Evolutionary conservation across 2,888 invertebrate species (phyloP).

Genomic region (Biston betularia): DNA sequence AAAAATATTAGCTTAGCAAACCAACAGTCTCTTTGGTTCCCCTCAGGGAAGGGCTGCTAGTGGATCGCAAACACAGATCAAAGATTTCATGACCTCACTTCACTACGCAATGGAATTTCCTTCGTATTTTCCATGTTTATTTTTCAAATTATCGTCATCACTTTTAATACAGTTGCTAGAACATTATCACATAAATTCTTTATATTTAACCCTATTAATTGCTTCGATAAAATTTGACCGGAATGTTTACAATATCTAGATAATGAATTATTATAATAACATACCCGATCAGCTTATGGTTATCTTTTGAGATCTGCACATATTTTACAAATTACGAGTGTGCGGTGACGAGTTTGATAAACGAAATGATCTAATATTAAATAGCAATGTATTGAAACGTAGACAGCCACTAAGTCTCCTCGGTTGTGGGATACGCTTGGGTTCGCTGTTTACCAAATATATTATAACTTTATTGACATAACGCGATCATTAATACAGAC

Average conservation of each 20-base stretch:
- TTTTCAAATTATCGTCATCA: not conserved
- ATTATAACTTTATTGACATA: conserved; percentile 83
- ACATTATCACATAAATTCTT: conserved; percentile 10
- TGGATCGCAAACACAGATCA: conserved; percentile 77
- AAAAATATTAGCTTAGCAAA: conserved; percentile 78
- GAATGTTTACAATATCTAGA: conserved; percentile 1
- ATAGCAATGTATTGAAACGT: conserved; percentile 33
- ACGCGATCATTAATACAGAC: conserved; percentile 82
- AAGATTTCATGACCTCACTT: conserved; percentile 56
- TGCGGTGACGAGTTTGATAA: not conserved
- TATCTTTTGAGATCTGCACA: conserved; percentile 3
- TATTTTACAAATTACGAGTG: not conserved
- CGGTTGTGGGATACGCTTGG: conserved; percentile 55
- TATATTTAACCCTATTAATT: conserved; percentile 1
- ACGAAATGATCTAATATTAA: conserved; percentile 15
- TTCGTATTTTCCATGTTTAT: not conserved
- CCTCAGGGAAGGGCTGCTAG: conserved; percentile 60
- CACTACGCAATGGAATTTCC: conserved; percentile 26
- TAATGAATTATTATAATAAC: not conserved
- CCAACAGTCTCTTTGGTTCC: conserved; percentile 56
- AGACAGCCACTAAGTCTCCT: conserved; percentile 44
- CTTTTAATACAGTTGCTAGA: conserved; percentile 2
- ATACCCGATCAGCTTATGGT: not conserved
- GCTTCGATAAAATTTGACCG: conserved; percentile 17
- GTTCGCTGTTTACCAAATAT: conserved; percentile 81